These are phyloP conservation scores for Aplysina aerophoba DNA, from an alignment of 37 sponge, comb jelly and placozoan species.

Conservation along the genomic window DNA sequence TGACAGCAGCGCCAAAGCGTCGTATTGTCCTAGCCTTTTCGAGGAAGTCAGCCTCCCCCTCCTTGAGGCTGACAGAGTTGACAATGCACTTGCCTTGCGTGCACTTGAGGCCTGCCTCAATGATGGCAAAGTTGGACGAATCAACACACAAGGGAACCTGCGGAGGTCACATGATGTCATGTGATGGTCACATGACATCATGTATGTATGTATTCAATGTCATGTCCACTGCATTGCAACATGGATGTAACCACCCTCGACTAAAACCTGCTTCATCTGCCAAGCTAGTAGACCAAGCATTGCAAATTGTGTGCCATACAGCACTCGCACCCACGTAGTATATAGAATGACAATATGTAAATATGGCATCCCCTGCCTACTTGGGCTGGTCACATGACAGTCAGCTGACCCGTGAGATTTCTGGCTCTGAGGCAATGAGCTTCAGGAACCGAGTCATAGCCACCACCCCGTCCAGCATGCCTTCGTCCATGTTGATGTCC, in stretches of 20 bases:
- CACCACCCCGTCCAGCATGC: slow-evolving; percentile 91
- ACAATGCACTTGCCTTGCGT: slow-evolving; percentile 99
- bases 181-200: background rate
- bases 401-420: slow-evolving; percentile 69
- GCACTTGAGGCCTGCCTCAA: slow-evolving; percentile 93
- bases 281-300: too few relatives aligned
- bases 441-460: slow-evolving; percentile 91
- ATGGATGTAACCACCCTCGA: too few relatives aligned
- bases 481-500: slow-evolving; percentile 99
- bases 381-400: background rate
- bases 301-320: too few relatives aligned
- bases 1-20: slow-evolving; percentile 94
- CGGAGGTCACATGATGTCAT: slow-evolving; percentile 24
- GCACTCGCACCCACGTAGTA: too few relatives aligned
- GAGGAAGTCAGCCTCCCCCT: slow-evolving; percentile 95
- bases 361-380: too few relatives aligned
- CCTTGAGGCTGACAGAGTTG: slow-evolving; percentile 97
- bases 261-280: too few relatives aligned
- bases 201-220: background rate
- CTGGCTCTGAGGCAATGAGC: slow-evolving; percentile 93
- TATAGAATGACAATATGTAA: too few relatives aligned
- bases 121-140: slow-evolving; percentile 95
- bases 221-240: background rate
- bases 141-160: slow-evolving; percentile 96
- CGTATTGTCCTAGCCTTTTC: slow-evolving; percentile 79